Evolutionary conservation across 2,797 vertebrate genomes (phyloP).

Genomic region (Gymnothorax javanicus): DNA sequence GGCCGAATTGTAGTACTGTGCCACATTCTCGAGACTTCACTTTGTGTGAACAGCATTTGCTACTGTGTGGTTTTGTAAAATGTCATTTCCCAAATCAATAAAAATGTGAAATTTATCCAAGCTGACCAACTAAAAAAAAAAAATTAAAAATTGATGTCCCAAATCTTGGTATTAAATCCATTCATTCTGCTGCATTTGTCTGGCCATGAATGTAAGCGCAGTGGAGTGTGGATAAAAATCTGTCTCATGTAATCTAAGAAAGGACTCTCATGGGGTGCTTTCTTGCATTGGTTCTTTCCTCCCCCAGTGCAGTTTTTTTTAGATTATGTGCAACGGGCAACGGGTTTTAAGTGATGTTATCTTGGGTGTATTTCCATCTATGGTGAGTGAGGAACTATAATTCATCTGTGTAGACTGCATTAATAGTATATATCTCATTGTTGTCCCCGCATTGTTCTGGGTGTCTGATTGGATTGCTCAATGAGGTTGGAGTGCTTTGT

Average conservation of each 20-base stretch:
- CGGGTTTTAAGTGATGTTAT: conserved; percentile 10
- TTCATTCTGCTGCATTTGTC: neutral
- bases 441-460: neutral
- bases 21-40: neutral
- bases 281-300: neutral
- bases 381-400: neutral
- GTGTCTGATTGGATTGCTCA: neutral
- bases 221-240: neutral
- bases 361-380: conserved; percentile 26
- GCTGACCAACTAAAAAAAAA: neutral
- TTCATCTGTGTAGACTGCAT: neutral
- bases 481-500: neutral
- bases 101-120: neutral
- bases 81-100: conserved; percentile 4
- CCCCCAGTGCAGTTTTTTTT: neutral
- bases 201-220: neutral
- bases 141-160: neutral
- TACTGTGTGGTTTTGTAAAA: neutral
- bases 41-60: neutral
- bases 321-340: neutral
- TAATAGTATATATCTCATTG: neutral
- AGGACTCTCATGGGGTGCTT: neutral
- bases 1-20: neutral
- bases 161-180: neutral
- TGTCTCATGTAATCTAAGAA: neutral